Conservation (phyloP, 2,888 invertebrate genomes). For the Tubulanus polymorphus region DNA sequence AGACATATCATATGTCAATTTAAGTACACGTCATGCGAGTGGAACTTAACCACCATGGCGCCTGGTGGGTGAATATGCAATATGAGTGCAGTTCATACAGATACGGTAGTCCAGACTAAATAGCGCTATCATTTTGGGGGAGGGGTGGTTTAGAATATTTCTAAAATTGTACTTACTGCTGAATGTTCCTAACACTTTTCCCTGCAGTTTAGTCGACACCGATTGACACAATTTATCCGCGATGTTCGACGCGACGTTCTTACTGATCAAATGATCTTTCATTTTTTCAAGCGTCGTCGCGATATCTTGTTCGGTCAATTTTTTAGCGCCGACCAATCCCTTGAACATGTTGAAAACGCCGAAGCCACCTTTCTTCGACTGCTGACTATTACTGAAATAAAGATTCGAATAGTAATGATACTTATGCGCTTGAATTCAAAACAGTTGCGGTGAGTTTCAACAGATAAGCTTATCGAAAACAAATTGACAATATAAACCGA, state of each 20-base stretch:
- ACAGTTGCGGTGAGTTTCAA: no score
- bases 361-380: slow-evolving; percentile 21
- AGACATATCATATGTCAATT: no score
- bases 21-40: no score
- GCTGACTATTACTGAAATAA: slow-evolving; percentile 8
- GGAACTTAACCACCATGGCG: background rate
- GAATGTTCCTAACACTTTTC: slow-evolving; percentile 88
- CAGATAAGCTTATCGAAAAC: no score
- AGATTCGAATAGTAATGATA: background rate
- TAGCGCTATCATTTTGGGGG: background rate
- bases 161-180: slow-evolving; percentile 57
- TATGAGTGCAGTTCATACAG: no score
- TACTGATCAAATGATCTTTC: slow-evolving; percentile 84
- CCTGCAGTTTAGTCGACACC: slow-evolving; percentile 82
- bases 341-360: slow-evolving; percentile 59
- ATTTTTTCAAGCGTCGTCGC: slow-evolving; percentile 85
- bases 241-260: slow-evolving; percentile 97
- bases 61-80: background rate
- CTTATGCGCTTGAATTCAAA: no score
- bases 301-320: slow-evolving; percentile 75
- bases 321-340: slow-evolving; percentile 66
- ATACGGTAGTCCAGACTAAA: no score
- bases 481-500: no score
- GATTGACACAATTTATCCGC: slow-evolving; percentile 90
- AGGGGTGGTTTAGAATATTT: background rate